phyloP scores from a whole-genome alignment of 37 sponge, comb jelly and placozoan species.

The Geodia barretti region DNA sequence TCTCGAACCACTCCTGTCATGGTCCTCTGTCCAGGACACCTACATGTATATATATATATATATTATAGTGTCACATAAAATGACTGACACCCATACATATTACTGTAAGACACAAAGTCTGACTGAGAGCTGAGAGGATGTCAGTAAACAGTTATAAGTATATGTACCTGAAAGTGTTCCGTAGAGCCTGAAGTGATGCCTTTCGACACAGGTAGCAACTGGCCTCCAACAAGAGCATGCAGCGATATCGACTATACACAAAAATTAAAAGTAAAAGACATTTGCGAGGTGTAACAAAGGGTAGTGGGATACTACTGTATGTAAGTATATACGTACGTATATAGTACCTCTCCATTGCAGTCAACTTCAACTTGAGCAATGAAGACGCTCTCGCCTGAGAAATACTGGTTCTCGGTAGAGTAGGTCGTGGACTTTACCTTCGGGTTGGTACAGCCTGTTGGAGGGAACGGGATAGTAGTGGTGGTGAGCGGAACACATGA shows the following conservation, averaged over 20 bases:
- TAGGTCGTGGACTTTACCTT: constrained; percentile 42
- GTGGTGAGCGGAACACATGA: no score
- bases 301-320: neutral
- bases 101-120: no score
- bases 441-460: constrained; percentile 57
- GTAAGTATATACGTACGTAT: neutral
- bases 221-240: constrained; percentile 43
- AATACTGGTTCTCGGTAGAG: constrained; percentile 44
- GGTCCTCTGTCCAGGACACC: constrained; percentile 64
- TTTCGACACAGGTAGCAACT: constrained; percentile 54
- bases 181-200: no score
- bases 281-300: no score
- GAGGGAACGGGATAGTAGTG: no score
- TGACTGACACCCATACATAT: neutral
- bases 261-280: no score
- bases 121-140: no score
- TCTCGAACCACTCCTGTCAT: constrained; percentile 45
- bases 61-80: neutral
- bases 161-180: no score
- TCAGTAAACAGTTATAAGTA: no score
- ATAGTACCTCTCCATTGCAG: constrained; percentile 42
- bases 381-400: constrained; percentile 66
- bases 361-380: constrained; percentile 44
- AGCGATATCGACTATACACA: constrained; percentile 11
- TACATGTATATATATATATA: constrained; percentile 6